These are phyloP conservation scores for Stomorhina lunata DNA, from an alignment of 2,888 invertebrate species.

Conservation along the genomic window DNA sequence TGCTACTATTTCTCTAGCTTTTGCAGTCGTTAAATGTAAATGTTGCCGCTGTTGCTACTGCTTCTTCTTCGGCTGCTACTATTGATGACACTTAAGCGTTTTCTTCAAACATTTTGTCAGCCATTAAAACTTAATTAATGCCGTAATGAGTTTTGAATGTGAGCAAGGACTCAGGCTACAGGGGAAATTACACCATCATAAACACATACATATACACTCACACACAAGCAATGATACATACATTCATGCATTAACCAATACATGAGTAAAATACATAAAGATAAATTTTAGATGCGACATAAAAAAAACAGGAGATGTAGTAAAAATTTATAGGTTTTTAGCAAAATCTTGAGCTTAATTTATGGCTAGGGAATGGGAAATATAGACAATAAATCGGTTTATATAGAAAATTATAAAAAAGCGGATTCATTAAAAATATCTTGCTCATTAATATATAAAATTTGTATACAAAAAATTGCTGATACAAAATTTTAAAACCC, in stretches of 20 bases:
- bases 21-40: background rate
- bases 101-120: constrained; percentile 48
- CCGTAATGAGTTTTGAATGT: constrained; percentile 55
- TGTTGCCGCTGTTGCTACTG: constrained; percentile 6
- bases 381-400: background rate
- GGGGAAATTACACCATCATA: too few species aligned
- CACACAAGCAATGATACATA: background rate
- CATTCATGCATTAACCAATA: background rate
- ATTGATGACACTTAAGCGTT: constrained; percentile 37
- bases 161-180: too few species aligned
- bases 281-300: background rate
- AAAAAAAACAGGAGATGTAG: too few species aligned
- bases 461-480: too few species aligned
- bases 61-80: constrained; percentile 13
- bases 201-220: too few species aligned
- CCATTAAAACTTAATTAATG: constrained; percentile 65
- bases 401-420: background rate
- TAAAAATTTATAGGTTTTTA: constrained; percentile 28
- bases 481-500: too few species aligned
- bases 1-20: background rate
- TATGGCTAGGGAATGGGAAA: background rate
- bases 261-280: background rate
- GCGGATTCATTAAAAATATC: too few species aligned
- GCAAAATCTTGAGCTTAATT: constrained; percentile 1
- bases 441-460: too few species aligned